Base-by-base conservation (phyloP, 2,797 vertebrate genomes). In the Buphagus erythrorhynchus region DNA sequence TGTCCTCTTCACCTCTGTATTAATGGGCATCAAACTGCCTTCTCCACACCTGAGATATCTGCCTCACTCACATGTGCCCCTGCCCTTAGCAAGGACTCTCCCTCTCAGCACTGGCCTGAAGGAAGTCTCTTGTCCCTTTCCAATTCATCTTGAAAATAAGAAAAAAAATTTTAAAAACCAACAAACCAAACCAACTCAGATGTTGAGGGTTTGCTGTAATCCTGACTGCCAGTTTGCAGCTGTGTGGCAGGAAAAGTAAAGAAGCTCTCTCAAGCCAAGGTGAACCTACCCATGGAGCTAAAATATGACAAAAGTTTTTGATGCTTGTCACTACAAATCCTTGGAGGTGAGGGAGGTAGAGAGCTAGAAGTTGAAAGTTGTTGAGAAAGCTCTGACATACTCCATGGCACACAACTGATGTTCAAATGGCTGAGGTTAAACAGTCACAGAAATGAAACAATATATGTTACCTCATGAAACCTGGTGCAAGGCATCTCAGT, bases 381-480 rank as follows among this genome's bases (percentile, higher is more conserved):
- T 55, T 87, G 20, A 22, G 72, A 59, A 35, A 85, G 42, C 35
- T 87, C 65, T 83, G n/a, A 69, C 17, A 57, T 16, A 11, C 11
- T 71, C 63, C 12, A 13, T 2, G 40, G 58, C 38, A 63, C 9
- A 7, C 0, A 1, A 68, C 6, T 31, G 29, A 59, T 31, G 25
- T 66, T 76, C 81, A 73, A 43, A 79, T 4, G 33, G 57, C 79
- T 46, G 81, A 87, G 63, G 49, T 71, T 17, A 55, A 90, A 69
- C 18, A 62, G 78, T 14, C 45, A 63, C n/a, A 58, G 65, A 77
- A 92, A 91, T 49, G 13, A 91, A 92, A 85, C 33, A 38, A 21
- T 16, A 0, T 8, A 35, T 5, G 28, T 31, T 40, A 63, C 26
- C 43, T 62, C 16, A 10, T 11, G 28, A 89, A 58, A 68, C 14